Evolutionary conservation across 2,888 invertebrate genomes (phyloP).

Genomic region (Amiota mariae): DNA sequence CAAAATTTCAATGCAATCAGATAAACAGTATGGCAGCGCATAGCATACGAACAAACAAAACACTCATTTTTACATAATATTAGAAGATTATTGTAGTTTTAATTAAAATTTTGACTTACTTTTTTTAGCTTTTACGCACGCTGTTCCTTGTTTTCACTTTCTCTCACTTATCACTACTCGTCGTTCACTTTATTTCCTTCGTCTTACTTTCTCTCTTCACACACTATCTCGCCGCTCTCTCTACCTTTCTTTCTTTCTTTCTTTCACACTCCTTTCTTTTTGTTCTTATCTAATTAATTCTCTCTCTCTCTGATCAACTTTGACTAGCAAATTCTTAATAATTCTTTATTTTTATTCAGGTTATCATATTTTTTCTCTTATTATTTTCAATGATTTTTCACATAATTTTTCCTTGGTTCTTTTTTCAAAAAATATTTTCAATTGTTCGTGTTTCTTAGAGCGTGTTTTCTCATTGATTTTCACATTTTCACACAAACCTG

Average conservation of each 20-base stretch:
- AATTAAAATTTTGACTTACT: too few relatives aligned
- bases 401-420: slow-evolving; percentile 28
- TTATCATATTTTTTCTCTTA: slow-evolving; percentile 54
- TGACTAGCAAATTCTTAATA: slow-evolving; percentile 49
- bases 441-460: slow-evolving; percentile 33
- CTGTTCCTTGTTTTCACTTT: background rate
- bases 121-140: too few relatives aligned
- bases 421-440: slow-evolving; percentile 12
- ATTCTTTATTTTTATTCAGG: slow-evolving; percentile 54
- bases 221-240: too few relatives aligned
- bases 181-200: slow-evolving; percentile 19
- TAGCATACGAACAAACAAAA: too few relatives aligned
- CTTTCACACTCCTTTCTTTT: slow-evolving; percentile 24
- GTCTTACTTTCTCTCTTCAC: slow-evolving; percentile 29
- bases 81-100: too few relatives aligned
- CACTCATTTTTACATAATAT: too few relatives aligned
- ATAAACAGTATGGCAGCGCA: too few relatives aligned
- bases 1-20: too few relatives aligned
- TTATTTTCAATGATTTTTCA: slow-evolving; percentile 33
- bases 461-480: slow-evolving; percentile 38
- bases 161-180: background rate
- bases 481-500: slow-evolving; percentile 39
- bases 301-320: slow-evolving; percentile 38
- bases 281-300: too few relatives aligned
- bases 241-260: background rate